A percentile compares a stretch with the other conserved stretches of the same genome.
phyloP scores from a whole-genome alignment of 2,113 vertebrate genomes.

The Daphoenositta chrysoptera region DNA sequence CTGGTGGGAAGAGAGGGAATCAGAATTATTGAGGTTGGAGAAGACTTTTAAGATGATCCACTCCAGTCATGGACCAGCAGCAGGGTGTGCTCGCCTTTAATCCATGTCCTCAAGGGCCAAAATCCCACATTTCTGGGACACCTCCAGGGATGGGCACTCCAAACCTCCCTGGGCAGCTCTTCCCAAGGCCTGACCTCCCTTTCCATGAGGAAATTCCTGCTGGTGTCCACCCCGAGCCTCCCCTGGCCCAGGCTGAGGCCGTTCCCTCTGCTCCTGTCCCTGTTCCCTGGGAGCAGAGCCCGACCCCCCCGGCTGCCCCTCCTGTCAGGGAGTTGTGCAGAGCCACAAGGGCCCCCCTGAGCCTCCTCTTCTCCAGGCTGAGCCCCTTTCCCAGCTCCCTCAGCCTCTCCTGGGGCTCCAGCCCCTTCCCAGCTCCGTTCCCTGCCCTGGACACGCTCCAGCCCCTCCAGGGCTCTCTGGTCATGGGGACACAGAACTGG shows the following conservation, averaged over 20 bases:
- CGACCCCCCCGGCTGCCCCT: neutral
- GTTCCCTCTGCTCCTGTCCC: neutral
- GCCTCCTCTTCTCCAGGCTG: neutral
- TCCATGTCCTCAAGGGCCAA: neutral
- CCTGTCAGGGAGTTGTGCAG: neutral
- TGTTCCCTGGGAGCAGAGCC: neutral
- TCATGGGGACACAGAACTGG: neutral
- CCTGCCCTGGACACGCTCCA: neutral
- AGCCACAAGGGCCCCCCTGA: neutral
- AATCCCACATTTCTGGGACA: neutral
- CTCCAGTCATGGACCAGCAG: neutral
- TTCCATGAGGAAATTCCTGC: neutral
- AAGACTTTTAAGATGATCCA: neutral
- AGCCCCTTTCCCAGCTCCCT: neutral
- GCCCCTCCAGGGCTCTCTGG: neutral
- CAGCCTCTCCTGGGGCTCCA: neutral
- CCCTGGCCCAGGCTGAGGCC: neutral
- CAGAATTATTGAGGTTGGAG: neutral
- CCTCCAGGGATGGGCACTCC: neutral
- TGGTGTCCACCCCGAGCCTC: neutral
- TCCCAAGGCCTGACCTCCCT: neutral
- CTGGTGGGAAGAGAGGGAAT: neutral
- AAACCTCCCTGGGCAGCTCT: neutral
- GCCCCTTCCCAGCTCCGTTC: neutral
- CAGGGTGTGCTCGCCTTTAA: neutral